Evolutionary conservation across 2,113 vertebrate species (phyloP), one percentile per base, ranked within the genome.

Genomic region (Chionis minor): DNA sequence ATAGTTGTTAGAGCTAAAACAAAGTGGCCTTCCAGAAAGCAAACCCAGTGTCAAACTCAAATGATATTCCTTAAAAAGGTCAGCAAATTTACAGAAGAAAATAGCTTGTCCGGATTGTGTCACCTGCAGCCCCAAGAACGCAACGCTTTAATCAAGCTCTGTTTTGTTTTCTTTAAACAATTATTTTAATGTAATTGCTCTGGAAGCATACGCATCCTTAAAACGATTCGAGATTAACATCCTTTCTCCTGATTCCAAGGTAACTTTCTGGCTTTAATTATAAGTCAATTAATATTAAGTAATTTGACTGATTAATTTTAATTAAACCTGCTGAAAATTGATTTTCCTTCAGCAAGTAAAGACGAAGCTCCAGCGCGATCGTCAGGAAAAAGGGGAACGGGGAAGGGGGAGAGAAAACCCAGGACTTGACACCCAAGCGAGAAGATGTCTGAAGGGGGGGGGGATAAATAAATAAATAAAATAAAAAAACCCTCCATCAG

Each of bases 261-360:
- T 97, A 98, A 98, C 97, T 98, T 98, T 96, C 97, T 88, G 95
- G 52, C 92, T 97, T 97, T 98, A 98, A 98, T 98, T 98, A 97
- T 96, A 95, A 98, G 96, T 96, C 96, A 97, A 98, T 98, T 97
- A 97, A 95, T 97, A 97, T 96, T 96, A 97, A 96, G 94, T 97
- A 92, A 98, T 97, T 97, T 94, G 92, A 90, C 92, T 94, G 96
- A 98, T 98, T 98, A 96, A 97, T 98, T 98, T 98, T 98, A 97
- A 98, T 98, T 98, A 97, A 95, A 96, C 92, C 92, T 96, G 94
- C 92, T 95, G 96, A 95, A 97, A 98, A 98, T 92, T 88, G 92
- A 98, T 98, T 95, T 97, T 94, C 91, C 89, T 97, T 97, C 93
- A 96, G 96, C 96, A 84, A 96, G 91, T 88, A 75, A 92, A 90